Base-by-base conservation (phyloP, 2,797 vertebrate genomes). In the Argentina silus region DNA sequence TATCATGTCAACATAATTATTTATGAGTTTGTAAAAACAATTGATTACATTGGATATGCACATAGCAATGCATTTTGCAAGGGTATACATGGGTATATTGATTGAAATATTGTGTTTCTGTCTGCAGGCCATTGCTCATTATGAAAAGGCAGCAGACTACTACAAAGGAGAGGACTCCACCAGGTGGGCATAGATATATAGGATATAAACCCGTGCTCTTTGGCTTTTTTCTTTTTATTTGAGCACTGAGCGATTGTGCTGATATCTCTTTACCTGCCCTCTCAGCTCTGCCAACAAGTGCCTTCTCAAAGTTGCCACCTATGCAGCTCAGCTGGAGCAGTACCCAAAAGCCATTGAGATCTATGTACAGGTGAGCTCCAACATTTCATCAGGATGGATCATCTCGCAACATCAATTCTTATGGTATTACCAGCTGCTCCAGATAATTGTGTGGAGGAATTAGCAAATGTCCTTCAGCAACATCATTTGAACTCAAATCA, bases 91-190 rank as follows among this genome's bases (percentile, higher is more conserved):
- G 50, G 14, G 5, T 61, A 10, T n/a, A 7, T 27, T 21, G 6
- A 6, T 36, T 14, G 1, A 61, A 8, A 23, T 23, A 17, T 36
- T 14, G 19, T 12, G 43, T 69, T 1, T 59, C 10, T 73, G 67
- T 80, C 59, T 56, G 3, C 84, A 98, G 96, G 96, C 96, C 1
- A 91, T 98, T 2, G 97, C 96, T 69, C 96, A 98, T 86, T 98
- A 96, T 1, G 96, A 98, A 88, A 96, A 97, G 84, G 95, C 96
- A 3, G 97, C 95, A 17, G 97, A 98, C 87, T 98, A 97, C 88
- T 98, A 98, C 88, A 98, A 96, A 91, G 96, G 96, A 1, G 97
- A 98, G 87, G 96, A 98, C 76, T 97, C 96, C 61, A 97, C 95
- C 85, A 98, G 96, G 97, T 97, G 86, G 81, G 2, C 65, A 11